phyloP scores from a whole-genome alignment of 2,113 vertebrate genomes.

The Epinephelus moara region DNA sequence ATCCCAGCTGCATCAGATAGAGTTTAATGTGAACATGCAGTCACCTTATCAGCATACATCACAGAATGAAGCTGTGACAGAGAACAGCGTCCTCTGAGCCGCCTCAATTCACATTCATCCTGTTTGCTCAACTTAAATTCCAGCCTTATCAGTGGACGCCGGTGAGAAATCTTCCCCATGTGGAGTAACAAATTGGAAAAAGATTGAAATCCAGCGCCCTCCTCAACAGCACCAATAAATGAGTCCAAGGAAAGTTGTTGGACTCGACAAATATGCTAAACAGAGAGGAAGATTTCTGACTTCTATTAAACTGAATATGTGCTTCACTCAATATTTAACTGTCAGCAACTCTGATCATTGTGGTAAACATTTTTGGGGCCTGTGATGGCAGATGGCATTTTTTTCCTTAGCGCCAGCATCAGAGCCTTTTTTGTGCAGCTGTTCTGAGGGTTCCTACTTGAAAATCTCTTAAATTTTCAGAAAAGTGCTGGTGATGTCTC shows the following conservation, averaged over 20 bases:
- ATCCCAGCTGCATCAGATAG: neutral
- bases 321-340: neutral
- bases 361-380: neutral
- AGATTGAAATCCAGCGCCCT: neutral
- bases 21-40: neutral
- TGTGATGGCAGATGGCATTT: too few relatives aligned
- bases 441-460: too few relatives aligned
- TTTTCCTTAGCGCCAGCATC: too few relatives aligned
- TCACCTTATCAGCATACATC: neutral
- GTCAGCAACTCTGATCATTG: neutral
- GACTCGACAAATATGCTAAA: neutral
- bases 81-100: neutral
- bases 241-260: neutral
- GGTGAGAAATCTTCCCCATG: neutral
- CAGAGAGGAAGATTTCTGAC: neutral
- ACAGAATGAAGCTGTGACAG: neutral
- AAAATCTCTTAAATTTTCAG: too few relatives aligned
- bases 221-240: neutral
- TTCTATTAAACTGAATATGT: neutral
- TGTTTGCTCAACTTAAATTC: neutral
- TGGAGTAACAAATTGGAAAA: neutral
- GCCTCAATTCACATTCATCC: constrained; percentile 19
- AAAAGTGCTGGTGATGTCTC: too few relatives aligned
- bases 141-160: neutral
- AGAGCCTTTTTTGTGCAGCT: too few relatives aligned